Evolutionary conservation across 2,888 invertebrate genomes (phyloP), one percentile per base, ranked within the genome.

Genomic region (Actias luna): DNA sequence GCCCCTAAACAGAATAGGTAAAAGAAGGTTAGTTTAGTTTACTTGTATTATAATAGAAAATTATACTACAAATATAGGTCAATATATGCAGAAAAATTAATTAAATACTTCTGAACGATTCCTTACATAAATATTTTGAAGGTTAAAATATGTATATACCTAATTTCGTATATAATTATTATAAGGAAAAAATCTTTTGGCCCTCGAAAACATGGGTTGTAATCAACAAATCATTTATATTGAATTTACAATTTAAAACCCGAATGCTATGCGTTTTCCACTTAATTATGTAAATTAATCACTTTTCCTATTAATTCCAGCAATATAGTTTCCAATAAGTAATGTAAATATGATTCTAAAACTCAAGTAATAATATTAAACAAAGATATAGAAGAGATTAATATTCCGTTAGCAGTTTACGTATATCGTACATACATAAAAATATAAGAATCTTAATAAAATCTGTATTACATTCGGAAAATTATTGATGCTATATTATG

Each of bases 1-100:
- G 69, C 61, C 60, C 61, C 46, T 59, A 27, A 29, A 16, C 58
- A 60, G 35, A 22, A 52, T 39, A 64, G 64, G 59, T 64, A 63
- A 65, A 39, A 42, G 18, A 42, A 7, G 18, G n/a, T n/a, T 3
- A 1, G n/a, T 1, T 42, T 36, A 36, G 18, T n/a, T n/a, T 39
- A 39, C 16, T 39, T 16, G 3, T 39, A 39, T 36, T 16, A 14
- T 4, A 36, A 16, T 16, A n/a, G 16, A 39, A 1, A 39, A n/a
- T 39, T n/a, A 7, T 33, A 5, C 33, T 5, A 33, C 33, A 39
- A 5, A 16, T 1, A n/a, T n/a, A 5, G 16, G 5, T 39, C 39
- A 5, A 39, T 39, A 39, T 5, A 5, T n/a, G n/a, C n/a, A 4
- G 2, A 39, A 39, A 16, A 4, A 39, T n/a, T 2, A 39, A 1